phyloP scores from a whole-genome alignment of 2,888 invertebrate genomes.

The Amiota mariae region DNA sequence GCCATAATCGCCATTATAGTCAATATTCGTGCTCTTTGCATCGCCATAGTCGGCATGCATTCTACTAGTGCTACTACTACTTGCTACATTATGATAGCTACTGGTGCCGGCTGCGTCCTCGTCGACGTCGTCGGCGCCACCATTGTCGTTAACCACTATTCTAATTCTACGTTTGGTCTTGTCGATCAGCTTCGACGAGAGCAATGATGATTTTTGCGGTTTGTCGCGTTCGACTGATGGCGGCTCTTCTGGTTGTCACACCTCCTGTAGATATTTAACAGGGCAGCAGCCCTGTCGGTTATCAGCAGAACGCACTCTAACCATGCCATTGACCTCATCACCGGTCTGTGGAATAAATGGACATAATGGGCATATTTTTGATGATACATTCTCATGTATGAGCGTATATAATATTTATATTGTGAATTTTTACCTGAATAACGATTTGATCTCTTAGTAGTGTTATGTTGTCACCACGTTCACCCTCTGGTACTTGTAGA shows the following conservation, averaged over 20 bases:
- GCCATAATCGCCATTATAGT: conserved; percentile 51
- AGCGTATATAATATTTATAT: background rate
- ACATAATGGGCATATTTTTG: background rate
- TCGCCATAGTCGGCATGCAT: conserved; percentile 41
- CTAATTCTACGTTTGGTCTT: conserved; percentile 73
- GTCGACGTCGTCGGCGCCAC: conserved; percentile 49
- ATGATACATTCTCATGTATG: conserved; percentile 10
- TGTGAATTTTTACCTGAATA: conserved; percentile 76
- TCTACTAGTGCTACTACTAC: conserved; percentile 33
- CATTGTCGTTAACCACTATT: conserved; percentile 70
- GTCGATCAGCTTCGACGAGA: conserved; percentile 68
- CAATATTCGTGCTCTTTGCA: conserved; percentile 63
- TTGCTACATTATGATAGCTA: conserved; percentile 60
- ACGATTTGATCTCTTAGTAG: conserved; percentile 94
- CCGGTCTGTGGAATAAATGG: conserved; percentile 76
- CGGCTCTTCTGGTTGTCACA: conserved; percentile 83
- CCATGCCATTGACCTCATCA: conserved; percentile 94
- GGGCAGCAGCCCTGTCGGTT: conserved; percentile 95
- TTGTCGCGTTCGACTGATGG: conserved; percentile 67
- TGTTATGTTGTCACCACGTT: conserved; percentile 80
- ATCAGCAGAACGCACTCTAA: conserved; percentile 93
- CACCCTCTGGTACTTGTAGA: conserved; percentile 89
- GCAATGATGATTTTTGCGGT: conserved; percentile 67
- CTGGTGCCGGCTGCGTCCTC: conserved; percentile 36
- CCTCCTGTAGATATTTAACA: conserved; percentile 94